Percentiles rank a stretch among this genome's conserved stretches.
Evolutionary conservation across 92 coral and sea anemone species (phyloP).

Genomic region (Phymanthus crucifer): DNA sequence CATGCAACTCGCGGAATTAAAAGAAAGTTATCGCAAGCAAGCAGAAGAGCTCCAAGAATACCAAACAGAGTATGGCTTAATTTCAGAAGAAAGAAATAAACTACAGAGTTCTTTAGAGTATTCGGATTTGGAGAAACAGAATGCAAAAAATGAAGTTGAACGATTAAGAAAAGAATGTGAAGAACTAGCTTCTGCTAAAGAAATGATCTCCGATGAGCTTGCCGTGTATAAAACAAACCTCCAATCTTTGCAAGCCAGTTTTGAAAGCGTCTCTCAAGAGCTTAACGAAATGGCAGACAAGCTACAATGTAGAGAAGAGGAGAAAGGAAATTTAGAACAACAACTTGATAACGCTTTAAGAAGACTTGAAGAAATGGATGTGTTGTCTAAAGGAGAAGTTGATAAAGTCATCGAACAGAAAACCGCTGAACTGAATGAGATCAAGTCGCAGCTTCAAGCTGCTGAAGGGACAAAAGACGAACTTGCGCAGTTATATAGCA

Average conservation of each 20-base stretch:
- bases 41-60: conserved; percentile 30
- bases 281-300: background rate
- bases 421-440: conserved; percentile 33
- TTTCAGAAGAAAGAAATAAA: conserved; percentile 23
- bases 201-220: conserved; percentile 38
- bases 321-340: conserved; percentile 13
- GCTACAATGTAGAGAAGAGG: background rate
- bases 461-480: conserved; percentile 46
- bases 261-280: conserved; percentile 9
- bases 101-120: conserved; percentile 17
- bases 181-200: conserved; percentile 35
- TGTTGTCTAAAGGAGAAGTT: conserved; percentile 6
- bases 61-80: background rate
- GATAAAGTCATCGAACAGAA: conserved; percentile 2
- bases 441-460: conserved; percentile 32
- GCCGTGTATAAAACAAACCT: conserved; percentile 22
- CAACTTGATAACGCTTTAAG: conserved; percentile 20
- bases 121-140: conserved; percentile 18
- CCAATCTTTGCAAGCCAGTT: conserved; percentile 14
- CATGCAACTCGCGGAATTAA: conserved; percentile 39
- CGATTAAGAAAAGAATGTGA: conserved; percentile 44
- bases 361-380: conserved; percentile 21
- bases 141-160: conserved; percentile 25
- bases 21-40: conserved; percentile 44
- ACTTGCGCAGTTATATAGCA: background rate